Conservation (phyloP, 2,797 vertebrate species). For the Mormyrus hasselquistii region DNA sequence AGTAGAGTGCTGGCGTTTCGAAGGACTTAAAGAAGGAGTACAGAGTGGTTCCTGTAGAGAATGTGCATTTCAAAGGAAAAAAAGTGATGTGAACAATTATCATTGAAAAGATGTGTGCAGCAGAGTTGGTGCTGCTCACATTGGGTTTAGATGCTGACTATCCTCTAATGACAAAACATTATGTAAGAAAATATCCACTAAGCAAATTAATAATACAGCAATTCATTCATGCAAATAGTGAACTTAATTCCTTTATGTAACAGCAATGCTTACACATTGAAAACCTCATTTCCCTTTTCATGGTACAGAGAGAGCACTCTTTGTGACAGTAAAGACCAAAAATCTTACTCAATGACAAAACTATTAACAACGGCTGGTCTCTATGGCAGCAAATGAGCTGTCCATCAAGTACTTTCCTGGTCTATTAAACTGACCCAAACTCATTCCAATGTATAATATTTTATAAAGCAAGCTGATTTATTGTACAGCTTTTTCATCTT, state of each 20-base stretch:
- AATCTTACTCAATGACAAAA: neutral
- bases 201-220: neutral
- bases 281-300: neutral
- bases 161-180: neutral
- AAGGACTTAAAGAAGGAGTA: neutral
- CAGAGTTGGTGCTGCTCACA: neutral
- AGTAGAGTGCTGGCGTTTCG: neutral
- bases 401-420: neutral
- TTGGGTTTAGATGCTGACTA: neutral
- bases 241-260: neutral
- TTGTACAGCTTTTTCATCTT: neutral
- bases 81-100: neutral
- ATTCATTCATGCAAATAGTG: neutral
- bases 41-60: neutral
- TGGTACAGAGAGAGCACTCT: neutral
- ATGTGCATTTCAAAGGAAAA: neutral
- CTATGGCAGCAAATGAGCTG: neutral
- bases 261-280: neutral
- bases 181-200: neutral
- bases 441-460: neutral
- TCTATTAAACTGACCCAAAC: neutral
- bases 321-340: neutral
- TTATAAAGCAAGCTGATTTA: neutral
- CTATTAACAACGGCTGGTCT: neutral
- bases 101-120: neutral